Percentiles rank a stretch among this genome's conserved stretches.
phyloP scores from a whole-genome alignment of 2,113 vertebrate genomes.

The Rhea americana region DNA sequence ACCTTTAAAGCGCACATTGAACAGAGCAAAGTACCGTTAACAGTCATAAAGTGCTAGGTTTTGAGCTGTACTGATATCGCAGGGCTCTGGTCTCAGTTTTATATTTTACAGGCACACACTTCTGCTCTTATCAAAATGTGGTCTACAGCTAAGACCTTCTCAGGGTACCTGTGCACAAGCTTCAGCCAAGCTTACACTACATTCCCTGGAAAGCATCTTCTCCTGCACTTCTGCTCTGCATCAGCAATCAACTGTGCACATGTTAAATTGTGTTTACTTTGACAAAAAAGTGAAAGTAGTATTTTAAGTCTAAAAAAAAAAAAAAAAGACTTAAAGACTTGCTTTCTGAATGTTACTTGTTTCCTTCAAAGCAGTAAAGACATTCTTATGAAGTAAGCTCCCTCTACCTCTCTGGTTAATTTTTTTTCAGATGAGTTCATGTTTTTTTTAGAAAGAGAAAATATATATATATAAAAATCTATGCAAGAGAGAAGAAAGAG shows the following conservation, averaged over 20 bases:
- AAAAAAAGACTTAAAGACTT: not conserved
- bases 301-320: not conserved
- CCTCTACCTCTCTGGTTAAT: not conserved
- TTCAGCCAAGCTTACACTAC: not conserved
- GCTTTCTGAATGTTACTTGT: not conserved
- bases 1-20: not conserved
- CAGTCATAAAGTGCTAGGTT: not conserved
- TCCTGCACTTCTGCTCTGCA: not conserved
- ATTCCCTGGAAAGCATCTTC: not conserved
- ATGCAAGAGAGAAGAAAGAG: not conserved
- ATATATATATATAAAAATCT: not conserved
- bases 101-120: not conserved
- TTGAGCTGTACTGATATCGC: not conserved
- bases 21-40: constrained; percentile 24
- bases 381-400: not conserved
- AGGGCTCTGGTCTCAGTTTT: constrained; percentile 30
- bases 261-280: not conserved
- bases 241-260: not conserved
- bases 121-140: constrained; percentile 11
- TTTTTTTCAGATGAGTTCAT: not conserved
- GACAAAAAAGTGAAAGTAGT: constrained; percentile 3
- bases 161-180: not conserved
- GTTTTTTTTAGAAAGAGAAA: not conserved
- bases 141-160: not conserved
- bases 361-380: not conserved